A percentile compares a stretch with the other conserved stretches of the same genome.
These are phyloP conservation scores for Sciurus carolinensis DNA, from an alignment of 2,797 vertebrate species.

Conservation along the genomic window DNA sequence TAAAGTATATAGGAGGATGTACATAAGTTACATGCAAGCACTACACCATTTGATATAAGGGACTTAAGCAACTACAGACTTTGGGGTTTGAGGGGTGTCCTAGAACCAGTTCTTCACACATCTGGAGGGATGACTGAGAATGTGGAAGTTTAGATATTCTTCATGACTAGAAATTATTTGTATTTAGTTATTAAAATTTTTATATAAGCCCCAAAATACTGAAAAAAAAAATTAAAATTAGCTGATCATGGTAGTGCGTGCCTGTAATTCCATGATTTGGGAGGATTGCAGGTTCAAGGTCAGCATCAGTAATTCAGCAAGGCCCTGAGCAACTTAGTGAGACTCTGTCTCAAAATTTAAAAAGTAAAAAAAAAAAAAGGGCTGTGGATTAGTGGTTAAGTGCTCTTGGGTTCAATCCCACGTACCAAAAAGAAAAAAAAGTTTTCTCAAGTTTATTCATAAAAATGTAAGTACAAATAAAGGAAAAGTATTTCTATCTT, in stretches of 20 bases:
- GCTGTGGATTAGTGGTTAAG: background rate
- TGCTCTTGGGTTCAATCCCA: background rate
- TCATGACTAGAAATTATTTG: background rate
- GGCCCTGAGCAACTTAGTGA: background rate
- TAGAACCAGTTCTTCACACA: background rate
- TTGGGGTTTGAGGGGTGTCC: background rate
- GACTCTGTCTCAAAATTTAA: background rate
- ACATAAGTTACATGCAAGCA: background rate
- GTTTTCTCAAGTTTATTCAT: slow-evolving; percentile 52
- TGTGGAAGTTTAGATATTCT: slow-evolving; percentile 33
- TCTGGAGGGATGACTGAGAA: background rate
- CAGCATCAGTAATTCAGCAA: background rate
- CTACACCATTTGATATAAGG: background rate
- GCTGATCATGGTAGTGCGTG: too few relatives aligned
- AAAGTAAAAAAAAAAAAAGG: background rate
- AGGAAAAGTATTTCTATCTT: slow-evolving; percentile 8
- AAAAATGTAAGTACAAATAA: slow-evolving; percentile 55
- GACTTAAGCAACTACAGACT: background rate
- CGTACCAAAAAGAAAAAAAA: background rate
- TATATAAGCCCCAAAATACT: background rate
- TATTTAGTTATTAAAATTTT: slow-evolving; percentile 43
- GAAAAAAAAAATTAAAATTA: slow-evolving; percentile 36
- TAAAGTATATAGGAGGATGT: background rate
- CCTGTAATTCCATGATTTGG: background rate
- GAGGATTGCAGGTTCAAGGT: background rate